Base-by-base conservation (phyloP, 92 coral and sea anemone species). In the Plumapathes pennacea region DNA sequence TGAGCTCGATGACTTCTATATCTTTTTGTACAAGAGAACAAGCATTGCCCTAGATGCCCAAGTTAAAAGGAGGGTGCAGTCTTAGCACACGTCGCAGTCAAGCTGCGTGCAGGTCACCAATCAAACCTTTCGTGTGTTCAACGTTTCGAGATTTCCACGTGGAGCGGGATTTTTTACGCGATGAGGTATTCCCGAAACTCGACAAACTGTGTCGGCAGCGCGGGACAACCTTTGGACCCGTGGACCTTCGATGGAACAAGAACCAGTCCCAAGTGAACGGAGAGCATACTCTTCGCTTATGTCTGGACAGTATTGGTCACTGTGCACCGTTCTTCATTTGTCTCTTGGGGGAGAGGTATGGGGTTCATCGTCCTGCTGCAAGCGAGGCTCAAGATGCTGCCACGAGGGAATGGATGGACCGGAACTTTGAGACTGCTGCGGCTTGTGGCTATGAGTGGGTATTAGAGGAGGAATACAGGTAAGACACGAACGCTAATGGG, bases 271-370 rank as follows among this genome's bases (percentile, higher is more conserved):
- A 78, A 15, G 51, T 66, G 24, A 71, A 79, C 17, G 70, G 73
- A 61, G 85, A 86, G 22, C 88, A 75, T 42, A 88, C 81, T 2
- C 65, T 94, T 25, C 85, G 91, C 28, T 69, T 69, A 43, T 94
- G 99, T 68, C 54, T 94, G 37, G 96, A 91, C 40, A 85, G 83
- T 17, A 86, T 91, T 13, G 86, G 77, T 1, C 70, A 84, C 23
- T 91, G 97, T 60, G 95, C 97, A 2, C 97, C 97, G 64, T 91
- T 65, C 69, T 91, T 91, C 29, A 88, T 91, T 33, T 91, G 97
- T 58, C 50, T 91, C 43, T 32, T 91, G 34, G 97, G 97, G 2
- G 96, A 88, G 46, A 77, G 96, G 19, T 91, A 91, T 42, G 97
- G 97, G 1, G 89, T 88, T 0, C 97, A 91, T 36, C 65, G 86